Evolutionary conservation across 2,888 invertebrate species (phyloP).

Genomic region (Ormyrus thymus): DNA sequence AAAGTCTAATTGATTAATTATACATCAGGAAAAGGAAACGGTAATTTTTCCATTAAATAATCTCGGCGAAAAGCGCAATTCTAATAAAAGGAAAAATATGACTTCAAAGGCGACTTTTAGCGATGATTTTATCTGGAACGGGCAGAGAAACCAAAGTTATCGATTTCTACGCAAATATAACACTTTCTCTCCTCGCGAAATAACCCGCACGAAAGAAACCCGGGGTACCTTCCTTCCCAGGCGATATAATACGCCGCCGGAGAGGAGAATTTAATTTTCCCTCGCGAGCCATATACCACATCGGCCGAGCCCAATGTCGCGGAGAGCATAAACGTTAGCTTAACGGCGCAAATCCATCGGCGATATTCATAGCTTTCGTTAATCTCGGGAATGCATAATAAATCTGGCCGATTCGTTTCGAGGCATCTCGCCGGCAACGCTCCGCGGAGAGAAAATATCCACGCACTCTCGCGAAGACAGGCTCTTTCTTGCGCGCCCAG

Average conservation of each 20-base stretch:
- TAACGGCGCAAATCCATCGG: background rate
- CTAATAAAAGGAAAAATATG: too few relatives aligned
- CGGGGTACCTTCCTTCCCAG: background rate
- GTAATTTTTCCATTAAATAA: background rate
- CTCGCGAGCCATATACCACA: conserved; percentile 1
- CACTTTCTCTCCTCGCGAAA: conserved; percentile 37
- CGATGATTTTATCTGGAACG: background rate
- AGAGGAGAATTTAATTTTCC: background rate
- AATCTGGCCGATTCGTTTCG: conserved; percentile 12
- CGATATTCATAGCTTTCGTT: conserved; percentile 23
- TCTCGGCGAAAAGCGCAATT: too few relatives aligned
- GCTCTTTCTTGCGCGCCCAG: background rate
- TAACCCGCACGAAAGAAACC: background rate
- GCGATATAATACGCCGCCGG: background rate
- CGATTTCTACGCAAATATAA: conserved; percentile 43
- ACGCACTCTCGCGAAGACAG: background rate
- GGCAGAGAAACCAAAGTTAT: conserved; percentile 15
- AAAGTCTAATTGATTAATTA: too few relatives aligned
- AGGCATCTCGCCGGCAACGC: too few relatives aligned
- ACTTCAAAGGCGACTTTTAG: too few relatives aligned
- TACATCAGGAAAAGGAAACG: background rate
- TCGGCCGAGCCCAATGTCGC: background rate
- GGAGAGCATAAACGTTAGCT: conserved; percentile 2
- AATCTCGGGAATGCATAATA: conserved; percentile 44
- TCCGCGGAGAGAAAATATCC: too few relatives aligned